phyloP scores from a whole-genome alignment of 2,113 vertebrate genomes.

The Chamaetylas fuelleborni region DNA sequence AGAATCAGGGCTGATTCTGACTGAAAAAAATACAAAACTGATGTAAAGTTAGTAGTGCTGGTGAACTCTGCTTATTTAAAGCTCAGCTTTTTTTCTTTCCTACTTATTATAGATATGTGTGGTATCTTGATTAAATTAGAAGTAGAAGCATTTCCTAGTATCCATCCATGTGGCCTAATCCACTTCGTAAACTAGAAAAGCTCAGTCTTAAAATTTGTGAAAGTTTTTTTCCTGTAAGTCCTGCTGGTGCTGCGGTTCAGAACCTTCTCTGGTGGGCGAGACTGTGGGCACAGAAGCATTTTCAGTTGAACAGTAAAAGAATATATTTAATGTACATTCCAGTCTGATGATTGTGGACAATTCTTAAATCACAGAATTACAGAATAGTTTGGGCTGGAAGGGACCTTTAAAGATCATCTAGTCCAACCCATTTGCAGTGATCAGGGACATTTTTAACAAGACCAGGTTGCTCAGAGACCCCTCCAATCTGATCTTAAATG shows the following conservation, averaged over 20 bases:
- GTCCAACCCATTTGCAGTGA: background rate
- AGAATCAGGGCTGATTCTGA: background rate
- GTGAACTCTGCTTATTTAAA: background rate
- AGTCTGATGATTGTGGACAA: background rate
- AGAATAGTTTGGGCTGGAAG: background rate
- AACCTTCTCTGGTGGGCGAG: background rate
- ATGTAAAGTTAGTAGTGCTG: background rate
- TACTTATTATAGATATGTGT: accelerated
- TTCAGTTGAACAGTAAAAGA: background rate
- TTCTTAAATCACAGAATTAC: background rate
- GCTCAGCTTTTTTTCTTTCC: background rate
- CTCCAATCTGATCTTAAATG: background rate
- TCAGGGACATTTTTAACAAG: background rate
- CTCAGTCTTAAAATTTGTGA: background rate
- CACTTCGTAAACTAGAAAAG: background rate
- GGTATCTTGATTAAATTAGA: background rate
- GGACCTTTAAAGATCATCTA: no score
- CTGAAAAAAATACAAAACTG: background rate
- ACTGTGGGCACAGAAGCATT: background rate
- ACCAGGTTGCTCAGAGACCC: background rate
- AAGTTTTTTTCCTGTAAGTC: background rate
- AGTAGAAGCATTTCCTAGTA: background rate
- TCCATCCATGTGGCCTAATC: background rate
- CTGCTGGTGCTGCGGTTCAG: background rate
- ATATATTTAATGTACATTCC: background rate